These are phyloP conservation scores for Elgaria multicarinata DNA, from an alignment of 2,113 vertebrate species.

Conservation along the genomic window DNA sequence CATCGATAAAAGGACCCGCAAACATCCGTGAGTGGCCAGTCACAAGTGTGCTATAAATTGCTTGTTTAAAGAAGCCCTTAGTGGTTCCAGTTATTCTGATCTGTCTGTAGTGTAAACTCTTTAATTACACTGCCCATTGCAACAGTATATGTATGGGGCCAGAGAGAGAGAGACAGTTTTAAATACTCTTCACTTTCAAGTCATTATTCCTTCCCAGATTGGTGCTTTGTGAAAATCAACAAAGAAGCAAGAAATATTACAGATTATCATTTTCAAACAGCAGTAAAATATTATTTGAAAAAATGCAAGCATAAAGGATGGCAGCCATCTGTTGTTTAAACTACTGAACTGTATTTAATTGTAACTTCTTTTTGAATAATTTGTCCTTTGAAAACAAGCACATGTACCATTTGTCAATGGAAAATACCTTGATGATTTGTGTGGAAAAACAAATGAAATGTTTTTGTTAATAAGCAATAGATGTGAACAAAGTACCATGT, in stretches of 20 bases:
- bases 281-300: slow-evolving; percentile 65
- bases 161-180: not conserved
- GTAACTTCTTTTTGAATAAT: slow-evolving; percentile 59
- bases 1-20: too few relatives aligned
- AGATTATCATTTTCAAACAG: slow-evolving; percentile 64
- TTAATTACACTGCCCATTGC: slow-evolving; percentile 37
- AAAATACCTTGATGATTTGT: too few relatives aligned
- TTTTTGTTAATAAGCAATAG: too few relatives aligned
- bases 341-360: slow-evolving; percentile 72
- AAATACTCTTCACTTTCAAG: slow-evolving; percentile 47
- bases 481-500: too few relatives aligned
- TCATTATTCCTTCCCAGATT: slow-evolving; percentile 47
- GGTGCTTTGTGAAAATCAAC: slow-evolving; percentile 48
- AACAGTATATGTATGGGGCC: not conserved
- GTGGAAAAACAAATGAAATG: too few relatives aligned
- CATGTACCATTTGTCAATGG: slow-evolving; percentile 21
- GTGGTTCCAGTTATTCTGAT: slow-evolving; percentile 47
- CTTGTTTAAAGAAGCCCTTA: too few relatives aligned
- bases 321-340: slow-evolving; percentile 77
- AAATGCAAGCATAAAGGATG: slow-evolving; percentile 64
- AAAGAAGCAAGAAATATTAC: slow-evolving; percentile 43
- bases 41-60: too few relatives aligned
- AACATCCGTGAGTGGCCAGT: too few relatives aligned
- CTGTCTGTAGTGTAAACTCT: slow-evolving; percentile 42
- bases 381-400: slow-evolving; percentile 64